phyloP scores from a whole-genome alignment of 2,113 vertebrate genomes.

The Marmota flaviventris region DNA sequence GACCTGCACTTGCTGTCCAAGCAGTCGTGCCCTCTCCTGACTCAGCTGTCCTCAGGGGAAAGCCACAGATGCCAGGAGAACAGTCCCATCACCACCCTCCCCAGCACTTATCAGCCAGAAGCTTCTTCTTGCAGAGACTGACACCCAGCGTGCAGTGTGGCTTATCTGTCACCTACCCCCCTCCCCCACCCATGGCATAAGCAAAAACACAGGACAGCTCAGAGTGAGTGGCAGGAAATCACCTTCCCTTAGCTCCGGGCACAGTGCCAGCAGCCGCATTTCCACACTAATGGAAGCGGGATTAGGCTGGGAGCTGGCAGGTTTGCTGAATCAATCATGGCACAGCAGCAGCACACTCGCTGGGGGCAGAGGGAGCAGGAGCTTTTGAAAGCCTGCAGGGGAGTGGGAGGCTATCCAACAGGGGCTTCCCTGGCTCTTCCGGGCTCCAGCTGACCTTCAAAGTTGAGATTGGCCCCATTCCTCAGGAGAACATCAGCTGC shows the following conservation, averaged over 20 bases:
- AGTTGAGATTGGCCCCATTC: slow-evolving; percentile 93
- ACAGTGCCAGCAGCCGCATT: not conserved
- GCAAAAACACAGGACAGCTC: not conserved
- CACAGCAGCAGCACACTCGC: not conserved
- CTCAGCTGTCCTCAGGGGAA: not conserved
- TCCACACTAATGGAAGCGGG: not conserved
- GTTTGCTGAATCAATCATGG: not conserved
- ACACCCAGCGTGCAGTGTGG: not conserved
- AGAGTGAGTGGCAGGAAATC: not conserved
- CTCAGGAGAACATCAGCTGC: slow-evolving; percentile 91
- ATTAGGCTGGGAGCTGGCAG: not conserved
- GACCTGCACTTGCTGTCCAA: not conserved
- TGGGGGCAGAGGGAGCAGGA: not conserved
- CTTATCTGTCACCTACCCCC: no score
- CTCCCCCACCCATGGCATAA: not conserved
- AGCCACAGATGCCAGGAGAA: not conserved
- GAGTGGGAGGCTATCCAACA: not conserved
- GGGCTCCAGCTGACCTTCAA: slow-evolving; percentile 90
- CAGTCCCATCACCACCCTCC: not conserved
- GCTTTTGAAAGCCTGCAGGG: not conserved
- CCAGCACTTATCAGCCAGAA: not conserved
- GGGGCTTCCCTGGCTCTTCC: not conserved
- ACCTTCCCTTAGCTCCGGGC: not conserved
- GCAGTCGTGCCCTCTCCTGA: not conserved
- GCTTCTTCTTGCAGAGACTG: fast-evolving